Evolutionary conservation across 2,797 vertebrate genomes (phyloP).

Genomic region (Crypturellus tataupa): DNA sequence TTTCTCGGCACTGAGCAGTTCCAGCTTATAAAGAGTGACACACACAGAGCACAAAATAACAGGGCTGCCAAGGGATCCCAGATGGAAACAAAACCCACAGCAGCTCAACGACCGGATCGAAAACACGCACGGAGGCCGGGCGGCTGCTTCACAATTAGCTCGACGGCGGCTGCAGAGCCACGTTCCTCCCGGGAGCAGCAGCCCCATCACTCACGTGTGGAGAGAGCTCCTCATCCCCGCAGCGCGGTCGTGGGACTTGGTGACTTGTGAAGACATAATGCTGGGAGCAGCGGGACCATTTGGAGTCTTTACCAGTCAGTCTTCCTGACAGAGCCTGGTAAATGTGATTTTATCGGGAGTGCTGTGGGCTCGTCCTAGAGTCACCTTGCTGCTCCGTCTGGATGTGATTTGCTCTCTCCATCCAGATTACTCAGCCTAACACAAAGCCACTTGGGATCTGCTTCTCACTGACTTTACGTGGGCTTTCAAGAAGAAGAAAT

Average conservation of each 20-base stretch:
- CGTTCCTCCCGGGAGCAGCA: accelerated
- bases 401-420: background rate
- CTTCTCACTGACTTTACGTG: background rate
- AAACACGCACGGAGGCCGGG: background rate
- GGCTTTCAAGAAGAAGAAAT: background rate
- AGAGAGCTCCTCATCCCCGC: background rate
- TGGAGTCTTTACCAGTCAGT: background rate
- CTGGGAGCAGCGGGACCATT: accelerated
- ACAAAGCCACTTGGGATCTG: background rate
- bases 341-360: background rate
- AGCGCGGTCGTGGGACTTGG: background rate
- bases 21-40: constrained; percentile 4
- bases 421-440: background rate
- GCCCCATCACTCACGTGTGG: background rate
- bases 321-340: background rate
- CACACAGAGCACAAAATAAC: constrained; percentile 23
- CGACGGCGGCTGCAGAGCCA: background rate
- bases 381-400: too few species aligned
- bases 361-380: background rate
- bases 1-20: background rate
- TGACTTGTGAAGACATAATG: background rate
- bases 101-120: background rate
- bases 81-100: background rate
- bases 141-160: background rate
- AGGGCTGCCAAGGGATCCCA: background rate